Conservation (phyloP, 2,113 vertebrate genomes). For the Pardalotus punctatus region DNA sequence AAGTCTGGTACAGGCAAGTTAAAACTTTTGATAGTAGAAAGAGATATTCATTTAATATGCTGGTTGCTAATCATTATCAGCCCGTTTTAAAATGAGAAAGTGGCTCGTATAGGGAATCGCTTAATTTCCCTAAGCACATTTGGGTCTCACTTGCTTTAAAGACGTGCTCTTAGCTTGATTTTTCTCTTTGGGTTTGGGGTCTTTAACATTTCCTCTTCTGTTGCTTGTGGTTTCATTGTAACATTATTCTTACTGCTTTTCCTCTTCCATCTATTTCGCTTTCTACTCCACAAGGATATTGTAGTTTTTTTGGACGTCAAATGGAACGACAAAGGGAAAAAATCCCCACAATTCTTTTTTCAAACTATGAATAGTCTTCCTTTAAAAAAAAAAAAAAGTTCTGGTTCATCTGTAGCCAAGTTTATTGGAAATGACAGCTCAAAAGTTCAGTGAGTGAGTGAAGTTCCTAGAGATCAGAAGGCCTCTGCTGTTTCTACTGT, state of each 20-base stretch:
- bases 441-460: slow-evolving; percentile 72
- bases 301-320: slow-evolving; percentile 66
- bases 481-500: slow-evolving; percentile 70
- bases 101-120: slow-evolving; percentile 32
- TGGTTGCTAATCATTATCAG: slow-evolving; percentile 59
- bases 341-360: slow-evolving; percentile 67
- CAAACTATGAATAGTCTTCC: slow-evolving; percentile 68
- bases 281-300: slow-evolving; percentile 67
- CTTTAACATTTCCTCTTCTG: slow-evolving; percentile 69
- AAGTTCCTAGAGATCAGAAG: slow-evolving; percentile 70
- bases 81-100: slow-evolving; percentile 55
- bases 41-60: slow-evolving; percentile 48
- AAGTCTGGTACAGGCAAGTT: slow-evolving; percentile 40
- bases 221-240: slow-evolving; percentile 72
- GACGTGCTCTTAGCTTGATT: slow-evolving; percentile 47
- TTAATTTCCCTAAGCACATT: slow-evolving; percentile 67
- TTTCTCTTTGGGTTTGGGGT: slow-evolving; percentile 68
- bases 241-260: slow-evolving; percentile 67
- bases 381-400: slow-evolving; percentile 58
- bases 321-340: slow-evolving; percentile 68
- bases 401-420: slow-evolving; percentile 72
- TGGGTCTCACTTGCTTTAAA: slow-evolving; percentile 59
- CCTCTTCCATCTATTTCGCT: slow-evolving; percentile 67
- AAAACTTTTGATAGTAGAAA: slow-evolving; percentile 58
- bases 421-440: slow-evolving; percentile 71